Conservation (phyloP, 1,140 invertebrate species). For the Apis laboriosa region DNA sequence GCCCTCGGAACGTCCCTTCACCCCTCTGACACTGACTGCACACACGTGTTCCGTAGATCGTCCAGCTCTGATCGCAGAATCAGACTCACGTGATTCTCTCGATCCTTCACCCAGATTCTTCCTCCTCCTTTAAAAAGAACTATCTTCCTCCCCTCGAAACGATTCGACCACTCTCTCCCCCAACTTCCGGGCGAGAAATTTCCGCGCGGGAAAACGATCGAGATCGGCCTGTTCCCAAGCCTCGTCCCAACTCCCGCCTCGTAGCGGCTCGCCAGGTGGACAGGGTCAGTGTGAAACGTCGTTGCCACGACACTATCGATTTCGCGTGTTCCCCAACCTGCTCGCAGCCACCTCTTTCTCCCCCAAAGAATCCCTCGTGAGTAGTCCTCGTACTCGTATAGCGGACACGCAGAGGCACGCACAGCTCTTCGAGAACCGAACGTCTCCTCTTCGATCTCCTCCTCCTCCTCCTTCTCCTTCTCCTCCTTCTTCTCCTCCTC, state of each 20-base stretch:
- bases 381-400: background rate
- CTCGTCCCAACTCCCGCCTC: background rate
- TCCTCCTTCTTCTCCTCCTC: too few species aligned
- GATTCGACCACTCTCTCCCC: too few species aligned
- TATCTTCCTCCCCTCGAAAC: background rate
- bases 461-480: too few species aligned
- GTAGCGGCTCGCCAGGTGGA: background rate
- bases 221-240: conserved; percentile 10
- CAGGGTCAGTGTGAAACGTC: conserved; percentile 56
- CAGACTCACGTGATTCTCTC: conserved; percentile 17
- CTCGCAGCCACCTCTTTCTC: background rate
- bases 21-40: conserved; percentile 8
- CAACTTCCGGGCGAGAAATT: too few species aligned
- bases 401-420: conserved; percentile 24
- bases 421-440: too few species aligned
- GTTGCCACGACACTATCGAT: conserved; percentile 74
- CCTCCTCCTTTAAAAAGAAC: too few species aligned
- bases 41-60: conserved; percentile 9
- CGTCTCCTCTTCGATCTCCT: too few species aligned
- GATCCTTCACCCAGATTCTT: conserved; percentile 5
- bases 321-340: conserved; percentile 49
- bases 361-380: background rate
- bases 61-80: conserved; percentile 10
- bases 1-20: background rate
- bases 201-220: background rate